phyloP scores from a whole-genome alignment of 2,888 invertebrate species.

The Oscheius sp. region DNA sequence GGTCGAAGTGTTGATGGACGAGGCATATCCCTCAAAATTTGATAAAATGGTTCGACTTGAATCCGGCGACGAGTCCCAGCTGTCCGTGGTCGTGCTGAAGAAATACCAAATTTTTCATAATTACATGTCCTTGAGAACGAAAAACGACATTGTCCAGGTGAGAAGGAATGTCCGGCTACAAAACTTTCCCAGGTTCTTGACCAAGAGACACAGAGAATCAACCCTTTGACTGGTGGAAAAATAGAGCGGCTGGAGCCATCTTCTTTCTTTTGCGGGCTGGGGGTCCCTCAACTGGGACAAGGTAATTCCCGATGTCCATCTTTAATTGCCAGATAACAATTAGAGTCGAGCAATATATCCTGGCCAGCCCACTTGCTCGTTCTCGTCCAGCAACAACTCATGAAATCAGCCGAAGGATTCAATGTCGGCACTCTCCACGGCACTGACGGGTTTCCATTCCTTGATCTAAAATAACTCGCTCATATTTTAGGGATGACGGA shows the following conservation, averaged over 20 bases:
- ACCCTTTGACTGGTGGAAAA: slow-evolving; percentile 32
- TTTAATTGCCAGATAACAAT: not conserved
- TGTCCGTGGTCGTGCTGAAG: slow-evolving; percentile 32
- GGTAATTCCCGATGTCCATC: not conserved
- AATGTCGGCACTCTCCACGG: slow-evolving; percentile 18
- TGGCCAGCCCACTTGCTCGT: slow-evolving; percentile 29
- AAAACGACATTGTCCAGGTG: slow-evolving; percentile 45
- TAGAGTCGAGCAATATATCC: not conserved
- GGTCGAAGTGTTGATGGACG: slow-evolving; percentile 61
- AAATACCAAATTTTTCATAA: slow-evolving; percentile 53
- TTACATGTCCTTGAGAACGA: slow-evolving; percentile 46
- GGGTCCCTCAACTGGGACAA: slow-evolving; percentile 27
- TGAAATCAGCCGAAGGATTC: slow-evolving; percentile 30
- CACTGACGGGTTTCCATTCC: slow-evolving; percentile 5
- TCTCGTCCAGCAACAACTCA: slow-evolving; percentile 27
- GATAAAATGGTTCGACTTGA: slow-evolving; percentile 37
- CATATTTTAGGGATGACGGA: slow-evolving; percentile 7
- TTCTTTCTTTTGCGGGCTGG: not conserved
- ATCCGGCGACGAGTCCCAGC: not conserved
- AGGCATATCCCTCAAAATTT: slow-evolving; percentile 53
- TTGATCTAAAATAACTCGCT: not conserved
- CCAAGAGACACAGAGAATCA: slow-evolving; percentile 50
- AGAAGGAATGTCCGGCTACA: not conserved
- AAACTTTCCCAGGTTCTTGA: slow-evolving; percentile 41
- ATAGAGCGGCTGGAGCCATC: slow-evolving; percentile 2